Conservation (phyloP, 2,888 invertebrate genomes). For the Ornithoptera priamus region DNA sequence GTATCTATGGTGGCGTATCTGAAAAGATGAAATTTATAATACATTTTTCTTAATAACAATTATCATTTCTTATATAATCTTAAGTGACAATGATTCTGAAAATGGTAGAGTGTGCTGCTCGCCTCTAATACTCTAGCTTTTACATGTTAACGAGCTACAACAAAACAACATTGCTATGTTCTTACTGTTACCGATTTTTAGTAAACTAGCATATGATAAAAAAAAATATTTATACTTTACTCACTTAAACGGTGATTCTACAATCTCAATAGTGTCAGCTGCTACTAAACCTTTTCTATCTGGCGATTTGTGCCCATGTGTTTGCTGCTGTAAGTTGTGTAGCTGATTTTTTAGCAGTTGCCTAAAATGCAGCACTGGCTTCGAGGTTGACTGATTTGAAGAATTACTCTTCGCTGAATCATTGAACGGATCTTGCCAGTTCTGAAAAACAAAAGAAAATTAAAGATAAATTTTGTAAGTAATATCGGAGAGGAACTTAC, state of each 20-base stretch:
- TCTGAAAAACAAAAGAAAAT: conserved; percentile 25
- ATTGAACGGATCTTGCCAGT: conserved; percentile 55
- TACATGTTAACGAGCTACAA: too few relatives aligned
- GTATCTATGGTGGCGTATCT: conserved; percentile 68
- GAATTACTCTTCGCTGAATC: conserved; percentile 64
- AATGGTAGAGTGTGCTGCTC: too few relatives aligned
- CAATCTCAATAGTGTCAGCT: conserved; percentile 60
- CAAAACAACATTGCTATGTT: too few relatives aligned
- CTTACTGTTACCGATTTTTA: too few relatives aligned
- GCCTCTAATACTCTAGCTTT: too few relatives aligned
- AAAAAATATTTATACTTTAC: conserved; percentile 34
- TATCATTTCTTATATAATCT: too few relatives aligned
- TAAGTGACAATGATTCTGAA: too few relatives aligned
- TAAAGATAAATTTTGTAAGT: not conserved
- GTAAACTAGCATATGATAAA: not conserved
- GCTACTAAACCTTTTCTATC: conserved; percentile 43
- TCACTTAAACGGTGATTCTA: conserved; percentile 70
- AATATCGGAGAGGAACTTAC: not conserved
- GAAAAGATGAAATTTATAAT: conserved; percentile 36
- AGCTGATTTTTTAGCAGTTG: conserved; percentile 63
- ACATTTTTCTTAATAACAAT: too few relatives aligned
- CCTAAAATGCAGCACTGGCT: conserved; percentile 63
- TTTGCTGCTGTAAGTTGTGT: conserved; percentile 46
- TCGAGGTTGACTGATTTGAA: conserved; percentile 65
- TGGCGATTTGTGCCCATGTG: conserved; percentile 10